Conservation (phyloP, 2,888 invertebrate species). For the Parnassius smintheus region DNA sequence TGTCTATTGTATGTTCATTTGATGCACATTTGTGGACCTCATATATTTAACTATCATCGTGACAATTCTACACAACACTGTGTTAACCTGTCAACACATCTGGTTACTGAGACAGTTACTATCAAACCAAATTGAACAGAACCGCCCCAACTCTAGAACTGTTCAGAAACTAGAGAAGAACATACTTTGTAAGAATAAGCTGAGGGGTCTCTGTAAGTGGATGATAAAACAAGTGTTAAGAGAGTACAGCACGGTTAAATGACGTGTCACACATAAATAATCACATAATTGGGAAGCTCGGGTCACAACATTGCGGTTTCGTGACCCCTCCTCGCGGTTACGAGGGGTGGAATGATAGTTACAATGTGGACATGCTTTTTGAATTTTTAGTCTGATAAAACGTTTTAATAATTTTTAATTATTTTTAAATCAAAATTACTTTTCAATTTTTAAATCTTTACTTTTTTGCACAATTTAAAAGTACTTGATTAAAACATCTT, state of each 20-base stretch:
- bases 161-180: conserved; percentile 15
- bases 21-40: conserved; percentile 59
- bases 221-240: conserved; percentile 44
- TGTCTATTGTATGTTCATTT: conserved; percentile 43
- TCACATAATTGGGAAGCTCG: conserved; percentile 67
- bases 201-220: conserved; percentile 38
- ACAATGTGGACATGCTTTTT: conserved; percentile 36
- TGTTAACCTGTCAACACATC: conserved; percentile 54
- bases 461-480: no score
- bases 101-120: conserved; percentile 35
- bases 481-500: no score
- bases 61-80: conserved; percentile 45
- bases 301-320: conserved; percentile 59
- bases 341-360: conserved; percentile 31
- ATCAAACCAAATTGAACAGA: conserved; percentile 37
- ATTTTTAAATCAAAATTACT: no score
- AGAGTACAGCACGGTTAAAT: conserved; percentile 39
- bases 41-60: conserved; percentile 47
- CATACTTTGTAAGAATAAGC: background rate
- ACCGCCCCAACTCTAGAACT: conserved; percentile 21
- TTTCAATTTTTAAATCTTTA: no score
- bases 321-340: conserved; percentile 40
- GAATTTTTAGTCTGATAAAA: background rate
- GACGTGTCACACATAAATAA: conserved; percentile 72
- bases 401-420: no score